phyloP scores from a whole-genome alignment of 30 jellyfish, hydroid and myxozoan species.

The Rhopilema esculentum region DNA sequence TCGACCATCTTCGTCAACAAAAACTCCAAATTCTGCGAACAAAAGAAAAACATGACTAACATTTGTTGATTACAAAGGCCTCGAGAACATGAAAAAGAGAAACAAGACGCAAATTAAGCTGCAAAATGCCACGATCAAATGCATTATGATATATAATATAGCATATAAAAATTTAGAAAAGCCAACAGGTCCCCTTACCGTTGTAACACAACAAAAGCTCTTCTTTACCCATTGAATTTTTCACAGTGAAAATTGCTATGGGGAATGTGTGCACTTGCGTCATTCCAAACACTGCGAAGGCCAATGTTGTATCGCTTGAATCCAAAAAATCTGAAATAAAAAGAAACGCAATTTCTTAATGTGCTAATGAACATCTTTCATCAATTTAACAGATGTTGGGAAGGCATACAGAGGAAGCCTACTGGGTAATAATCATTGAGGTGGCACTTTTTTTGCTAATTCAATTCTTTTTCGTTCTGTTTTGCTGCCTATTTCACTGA shows the following conservation, averaged over 20 bases:
- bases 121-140: no score
- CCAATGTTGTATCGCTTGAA: conserved; percentile 91
- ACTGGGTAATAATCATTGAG: no score
- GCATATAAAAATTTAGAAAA: neutral
- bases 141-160: no score
- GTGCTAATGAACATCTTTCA: neutral
- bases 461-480: no score
- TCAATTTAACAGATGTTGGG: no score
- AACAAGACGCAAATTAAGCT: neutral
- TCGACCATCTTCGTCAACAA: conserved; percentile 96
- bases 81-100: neutral
- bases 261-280: conserved; percentile 91
- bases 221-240: conserved; percentile 54
- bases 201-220: conserved; percentile 87
- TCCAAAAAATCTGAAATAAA: conserved; percentile 82
- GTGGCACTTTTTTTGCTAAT: no score
- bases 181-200: conserved; percentile 69
- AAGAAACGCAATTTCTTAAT: neutral
- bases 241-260: conserved; percentile 78
- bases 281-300: conserved; percentile 95
- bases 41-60: neutral
- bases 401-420: no score
- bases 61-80: no score
- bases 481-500: no score
- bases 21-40: conserved; percentile 87